phyloP scores from a whole-genome alignment of 1,140 invertebrate species.

The Lamellibrachia luymesi region DNA sequence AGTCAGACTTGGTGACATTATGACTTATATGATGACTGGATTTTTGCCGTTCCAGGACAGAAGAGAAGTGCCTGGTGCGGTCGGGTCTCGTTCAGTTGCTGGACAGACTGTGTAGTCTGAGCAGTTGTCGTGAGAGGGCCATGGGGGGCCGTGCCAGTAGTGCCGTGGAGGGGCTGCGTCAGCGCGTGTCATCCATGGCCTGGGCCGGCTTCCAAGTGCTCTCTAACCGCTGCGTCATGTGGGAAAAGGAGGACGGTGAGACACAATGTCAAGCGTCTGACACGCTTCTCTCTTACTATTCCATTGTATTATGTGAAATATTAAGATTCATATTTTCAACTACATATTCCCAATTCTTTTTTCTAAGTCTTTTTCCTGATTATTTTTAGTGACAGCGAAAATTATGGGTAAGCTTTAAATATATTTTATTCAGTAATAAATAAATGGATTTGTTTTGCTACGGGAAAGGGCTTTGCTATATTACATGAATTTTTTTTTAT shows the following conservation, averaged over 20 bases:
- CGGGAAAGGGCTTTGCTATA: not conserved
- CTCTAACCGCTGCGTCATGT: slow-evolving; percentile 55
- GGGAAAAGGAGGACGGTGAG: slow-evolving; percentile 55
- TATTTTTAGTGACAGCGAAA: too few relatives aligned
- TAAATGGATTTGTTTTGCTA: slow-evolving; percentile 9
- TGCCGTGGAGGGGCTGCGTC: slow-evolving; percentile 44
- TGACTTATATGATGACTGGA: not conserved
- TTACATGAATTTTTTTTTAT: too few relatives aligned
- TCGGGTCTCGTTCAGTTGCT: slow-evolving; percentile 55
- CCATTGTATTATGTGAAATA: not conserved
- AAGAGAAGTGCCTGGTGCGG: slow-evolving; percentile 55
- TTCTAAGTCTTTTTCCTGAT: too few relatives aligned
- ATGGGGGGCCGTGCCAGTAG: slow-evolving; percentile 25
- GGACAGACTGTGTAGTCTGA: slow-evolving; percentile 54
- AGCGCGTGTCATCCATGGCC: slow-evolving; percentile 53
- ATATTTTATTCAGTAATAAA: slow-evolving; percentile 15
- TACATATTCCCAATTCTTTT: too few relatives aligned
- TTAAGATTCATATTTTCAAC: too few relatives aligned
- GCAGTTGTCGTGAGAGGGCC: slow-evolving; percentile 37
- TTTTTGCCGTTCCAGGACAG: slow-evolving; percentile 37
- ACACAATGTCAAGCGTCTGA: not conserved
- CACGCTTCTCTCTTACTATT: not conserved
- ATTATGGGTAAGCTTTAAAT: too few relatives aligned
- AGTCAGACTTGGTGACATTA: too few relatives aligned
- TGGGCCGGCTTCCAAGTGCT: slow-evolving; percentile 58